A percentile compares a stretch with the other conserved stretches of the same genome.
Conservation (phyloP, 2,113 vertebrate genomes). For the Corythornis cristatus region DNA sequence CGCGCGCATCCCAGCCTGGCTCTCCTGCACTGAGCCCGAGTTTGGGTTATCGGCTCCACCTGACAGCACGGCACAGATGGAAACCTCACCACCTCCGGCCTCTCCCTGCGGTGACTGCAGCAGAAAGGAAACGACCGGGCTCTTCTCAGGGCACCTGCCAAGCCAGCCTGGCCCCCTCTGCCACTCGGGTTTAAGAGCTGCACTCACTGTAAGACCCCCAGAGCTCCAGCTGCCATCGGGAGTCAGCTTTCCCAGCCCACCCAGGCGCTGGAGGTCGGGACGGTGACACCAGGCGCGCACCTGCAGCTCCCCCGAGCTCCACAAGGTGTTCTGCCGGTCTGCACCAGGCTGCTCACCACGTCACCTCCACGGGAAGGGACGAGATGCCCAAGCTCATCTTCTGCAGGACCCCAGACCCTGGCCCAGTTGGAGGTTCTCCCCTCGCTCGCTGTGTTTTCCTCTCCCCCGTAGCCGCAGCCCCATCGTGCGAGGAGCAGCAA, state of each 20-base stretch:
- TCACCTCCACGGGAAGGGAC: not conserved
- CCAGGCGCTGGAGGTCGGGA: accelerated
- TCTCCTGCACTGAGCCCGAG: not conserved
- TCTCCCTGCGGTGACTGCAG: not conserved
- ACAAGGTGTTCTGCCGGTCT: not conserved
- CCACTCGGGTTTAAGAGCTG: not conserved
- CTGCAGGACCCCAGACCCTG: not conserved
- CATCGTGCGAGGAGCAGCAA: not conserved
- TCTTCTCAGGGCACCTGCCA: not conserved
- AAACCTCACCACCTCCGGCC: not conserved
- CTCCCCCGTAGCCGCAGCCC: not conserved
- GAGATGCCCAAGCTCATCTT: not conserved
- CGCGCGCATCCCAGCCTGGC: not conserved
- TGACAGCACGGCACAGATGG: accelerated
- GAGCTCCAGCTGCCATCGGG: accelerated
- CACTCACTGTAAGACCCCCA: not conserved
- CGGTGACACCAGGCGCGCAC: not conserved
- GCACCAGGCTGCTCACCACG: not conserved
- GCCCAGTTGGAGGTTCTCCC: not conserved
- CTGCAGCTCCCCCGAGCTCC: not conserved
- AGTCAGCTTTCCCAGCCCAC: not conserved
- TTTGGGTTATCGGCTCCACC: not conserved
- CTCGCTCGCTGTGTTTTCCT: accelerated
- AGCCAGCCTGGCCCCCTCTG: not conserved
- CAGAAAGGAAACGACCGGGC: not conserved